Evolutionary conservation across 2,888 invertebrate species (phyloP), one percentile per base, ranked within the genome.

Genomic region (Andrena flavipes): DNA sequence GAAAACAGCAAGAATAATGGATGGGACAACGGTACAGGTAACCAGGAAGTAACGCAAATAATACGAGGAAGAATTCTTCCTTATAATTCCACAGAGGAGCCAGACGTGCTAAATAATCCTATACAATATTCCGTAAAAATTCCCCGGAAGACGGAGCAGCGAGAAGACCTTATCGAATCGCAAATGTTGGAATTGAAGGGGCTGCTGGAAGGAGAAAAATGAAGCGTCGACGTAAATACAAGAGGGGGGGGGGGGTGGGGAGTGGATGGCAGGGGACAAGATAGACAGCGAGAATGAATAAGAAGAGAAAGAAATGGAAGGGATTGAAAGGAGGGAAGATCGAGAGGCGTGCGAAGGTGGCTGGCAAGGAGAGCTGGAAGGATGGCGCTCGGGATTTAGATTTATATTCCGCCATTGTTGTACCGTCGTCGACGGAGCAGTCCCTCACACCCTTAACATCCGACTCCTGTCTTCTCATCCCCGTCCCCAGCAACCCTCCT

Each of bases 391-490:
- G 79, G 87, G 87, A 89, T 91, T 90, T 88, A 87, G 90, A 91
- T 91, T 91, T 89, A 90, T 90, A 90, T 89, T 88, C 88, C 77
- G 74, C 83, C 83, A 90, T 88, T 89, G 90, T 90, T 89, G 88
- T 77, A 81, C 76, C 82, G 82, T 80, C 87, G 81, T 77, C 76
- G 80, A 63, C 74, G 67, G 63, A 68, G 73, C 84, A 70, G 70
- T 70, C 77, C 65, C 82, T 81, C 78, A 69, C 87, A 74, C 72
- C 75, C 76, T 75, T 65, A 26, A 75, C 87, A 77, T 84, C 82
- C 83, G 79, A 84, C 76, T 75, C 74, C 83, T 80, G 78, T 82
- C 79, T 78, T 78, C 71, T 77, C 80, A 64, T 72, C 68, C 75
- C 80, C 70, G 33, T 69, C 73, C 23, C 80, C 54, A 63, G 16